Evolutionary conservation across 2,888 invertebrate species (phyloP).

Genomic region (Corythucha ciliata): DNA sequence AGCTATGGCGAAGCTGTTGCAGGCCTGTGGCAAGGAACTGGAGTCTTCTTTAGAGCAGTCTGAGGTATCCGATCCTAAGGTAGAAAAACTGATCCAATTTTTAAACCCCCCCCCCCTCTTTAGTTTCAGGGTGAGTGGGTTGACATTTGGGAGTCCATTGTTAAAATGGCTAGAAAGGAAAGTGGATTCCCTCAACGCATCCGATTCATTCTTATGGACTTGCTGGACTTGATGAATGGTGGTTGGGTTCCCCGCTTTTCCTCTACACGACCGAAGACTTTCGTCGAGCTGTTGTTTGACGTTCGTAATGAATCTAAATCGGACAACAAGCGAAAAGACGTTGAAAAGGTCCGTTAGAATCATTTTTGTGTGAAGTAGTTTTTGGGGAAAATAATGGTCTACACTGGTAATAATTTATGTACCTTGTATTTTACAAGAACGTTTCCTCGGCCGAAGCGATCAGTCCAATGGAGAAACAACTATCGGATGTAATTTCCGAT

Average conservation of each 20-base stretch:
- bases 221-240: constrained; percentile 27
- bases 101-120: background rate
- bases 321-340: too few relatives aligned
- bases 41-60: constrained; percentile 24
- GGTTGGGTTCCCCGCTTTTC: constrained; percentile 22
- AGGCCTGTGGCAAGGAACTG: constrained; percentile 24
- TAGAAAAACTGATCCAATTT: too few relatives aligned
- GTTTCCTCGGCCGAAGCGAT: too few relatives aligned
- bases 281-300: constrained; percentile 21
- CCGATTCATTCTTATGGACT: constrained; percentile 27
- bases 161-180: constrained; percentile 23
- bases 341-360: too few relatives aligned
- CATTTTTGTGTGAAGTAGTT: too few relatives aligned
- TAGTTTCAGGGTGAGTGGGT: constrained; percentile 28
- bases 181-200: constrained; percentile 18
- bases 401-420: too few relatives aligned
- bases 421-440: too few relatives aligned
- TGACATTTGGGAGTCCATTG: constrained; percentile 25
- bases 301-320: too few relatives aligned
- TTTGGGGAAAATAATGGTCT: too few relatives aligned
- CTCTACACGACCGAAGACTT: constrained; percentile 17
- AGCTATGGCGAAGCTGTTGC: constrained; percentile 16
- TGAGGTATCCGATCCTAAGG: too few relatives aligned
- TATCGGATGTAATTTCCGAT: constrained; percentile 23
- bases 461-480: too few relatives aligned